Base-by-base conservation (phyloP, 1,140 invertebrate genomes). In the Sycobia sp. region DNA sequence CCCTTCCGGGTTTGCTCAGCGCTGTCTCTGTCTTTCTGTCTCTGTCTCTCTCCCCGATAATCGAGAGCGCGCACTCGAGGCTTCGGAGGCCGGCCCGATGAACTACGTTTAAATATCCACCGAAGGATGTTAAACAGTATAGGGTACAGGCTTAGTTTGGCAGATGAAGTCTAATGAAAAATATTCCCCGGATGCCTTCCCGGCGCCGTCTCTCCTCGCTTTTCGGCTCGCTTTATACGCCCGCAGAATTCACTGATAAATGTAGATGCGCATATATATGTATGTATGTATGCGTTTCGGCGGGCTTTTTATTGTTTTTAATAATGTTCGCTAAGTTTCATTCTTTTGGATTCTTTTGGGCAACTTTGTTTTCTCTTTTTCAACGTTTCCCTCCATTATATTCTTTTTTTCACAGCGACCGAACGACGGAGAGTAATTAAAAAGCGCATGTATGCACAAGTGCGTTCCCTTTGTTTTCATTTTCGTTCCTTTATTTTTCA, bases 81-180 rank as follows among this genome's bases (percentile, higher is more conserved):
- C 51, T 9, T 51, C 27, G 49, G 49, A 51, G 67, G 59, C 55
- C 68, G 67, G 58, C 67, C 67, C 67, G 64, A 67, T 66, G 69
- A 50, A 44, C 69, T 57, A 70, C 75, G 73, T 76, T 75, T 73
- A 75, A 75, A 75, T 75, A 76, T 75, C 74, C 71, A 46, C 64
- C 68, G 67, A 66, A 68, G 66, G 71, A 76, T 73, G 71, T 75
- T 76, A 71, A 75, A 74, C 73, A 76, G 71, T 73, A 68, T 66
- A n/a, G 61, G 65, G 67, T 25, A 10, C 3, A 60, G 51, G 65
- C 47, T 39, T 67, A 58, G 41, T 46, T 53, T 54, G 59, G 50
- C 59, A 32, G 50, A 53, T 54, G 41, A 54, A 25, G 32, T 47
- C 65, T 71, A 73, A 73, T 71, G 67, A 73, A 74, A 75, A 69